These are phyloP conservation scores for Eciton burchellii DNA, from an alignment of 1,140 invertebrate species.

Conservation along the genomic window DNA sequence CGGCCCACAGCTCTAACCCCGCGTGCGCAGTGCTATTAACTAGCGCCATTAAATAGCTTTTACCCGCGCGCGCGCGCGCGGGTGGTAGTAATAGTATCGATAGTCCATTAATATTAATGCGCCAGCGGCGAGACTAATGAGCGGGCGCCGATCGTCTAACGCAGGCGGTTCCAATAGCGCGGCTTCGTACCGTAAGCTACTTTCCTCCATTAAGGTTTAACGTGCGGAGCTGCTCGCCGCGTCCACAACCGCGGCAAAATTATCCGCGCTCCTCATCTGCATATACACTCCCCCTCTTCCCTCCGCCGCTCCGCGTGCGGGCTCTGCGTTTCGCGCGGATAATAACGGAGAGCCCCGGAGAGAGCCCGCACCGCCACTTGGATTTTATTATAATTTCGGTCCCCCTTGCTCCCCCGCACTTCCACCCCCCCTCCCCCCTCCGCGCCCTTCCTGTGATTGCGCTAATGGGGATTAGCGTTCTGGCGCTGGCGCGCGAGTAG, in stretches of 20 bases:
- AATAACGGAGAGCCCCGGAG: constrained; percentile 22
- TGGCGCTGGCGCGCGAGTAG: constrained; percentile 61
- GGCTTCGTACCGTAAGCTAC: constrained; percentile 38
- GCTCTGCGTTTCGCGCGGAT: constrained; percentile 32
- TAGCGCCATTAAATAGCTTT: constrained; percentile 72
- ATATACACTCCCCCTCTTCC: no score
- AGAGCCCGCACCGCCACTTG: constrained; percentile 13
- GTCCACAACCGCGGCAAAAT: constrained; percentile 52
- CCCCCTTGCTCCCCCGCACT: no score
- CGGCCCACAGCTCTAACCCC: constrained; percentile 56
- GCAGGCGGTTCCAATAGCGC: constrained; percentile 14
- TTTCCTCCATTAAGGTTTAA: constrained; percentile 58
- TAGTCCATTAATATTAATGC: constrained; percentile 73
- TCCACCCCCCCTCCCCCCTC: no score
- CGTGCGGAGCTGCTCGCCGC: constrained; percentile 14
- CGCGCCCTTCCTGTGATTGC: no score
- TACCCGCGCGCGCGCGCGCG: constrained; percentile 62
- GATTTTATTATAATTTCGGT: constrained; percentile 69
- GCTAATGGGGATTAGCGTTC: constrained; percentile 72
- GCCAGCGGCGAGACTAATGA: constrained; percentile 22
- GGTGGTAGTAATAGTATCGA: no score
- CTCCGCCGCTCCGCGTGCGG: constrained; percentile 11
- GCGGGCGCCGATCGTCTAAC: constrained; percentile 51
- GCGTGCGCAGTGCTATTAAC: constrained; percentile 66
- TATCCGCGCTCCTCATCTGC: constrained; percentile 42